phyloP scores from a whole-genome alignment of 2,113 vertebrate genomes.

The Epinephelus lanceolatus region DNA sequence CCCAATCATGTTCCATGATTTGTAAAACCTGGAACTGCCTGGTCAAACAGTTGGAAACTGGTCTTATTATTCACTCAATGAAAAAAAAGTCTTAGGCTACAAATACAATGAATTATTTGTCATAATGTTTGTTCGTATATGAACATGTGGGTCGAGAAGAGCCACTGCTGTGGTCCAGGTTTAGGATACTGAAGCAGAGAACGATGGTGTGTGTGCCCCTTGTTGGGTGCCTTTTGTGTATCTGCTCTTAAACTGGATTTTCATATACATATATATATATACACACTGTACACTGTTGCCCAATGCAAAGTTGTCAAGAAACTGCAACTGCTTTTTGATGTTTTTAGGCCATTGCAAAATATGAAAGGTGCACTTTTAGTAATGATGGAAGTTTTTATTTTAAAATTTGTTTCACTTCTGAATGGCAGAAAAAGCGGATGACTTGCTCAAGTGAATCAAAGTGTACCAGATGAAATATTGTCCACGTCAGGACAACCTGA shows the following conservation, averaged over 20 bases:
- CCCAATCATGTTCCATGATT: constrained; percentile 6
- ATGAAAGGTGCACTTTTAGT: constrained; percentile 63
- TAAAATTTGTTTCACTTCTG: constrained; percentile 43
- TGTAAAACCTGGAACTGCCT: constrained; percentile 30
- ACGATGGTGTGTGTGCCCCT: constrained; percentile 7
- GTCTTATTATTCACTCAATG: constrained; percentile 45
- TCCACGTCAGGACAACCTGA: constrained; percentile 53
- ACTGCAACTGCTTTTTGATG: constrained; percentile 27
- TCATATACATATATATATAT: constrained; percentile 30
- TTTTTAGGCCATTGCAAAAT: constrained; percentile 38
- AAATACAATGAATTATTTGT: constrained; percentile 25
- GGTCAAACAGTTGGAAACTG: constrained; percentile 52
- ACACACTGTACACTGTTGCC: constrained; percentile 51
- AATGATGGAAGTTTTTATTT: constrained; percentile 30
- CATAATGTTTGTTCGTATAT: constrained; percentile 30
- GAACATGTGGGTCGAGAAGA: constrained; percentile 28
- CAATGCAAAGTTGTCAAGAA: constrained; percentile 20
- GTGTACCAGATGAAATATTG: constrained; percentile 52
- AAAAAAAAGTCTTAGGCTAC: constrained; percentile 63
- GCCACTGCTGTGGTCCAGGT: constrained; percentile 24
- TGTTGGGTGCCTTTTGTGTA: constrained; percentile 34
- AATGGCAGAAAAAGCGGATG: constrained; percentile 33
- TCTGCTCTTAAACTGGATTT: constrained; percentile 68
- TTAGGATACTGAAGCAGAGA: constrained; percentile 39
- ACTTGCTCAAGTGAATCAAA: constrained; percentile 43